Evolutionary conservation across 1,140 invertebrate species (phyloP), one percentile per base, ranked within the genome.

Genomic region (Drosophila subobscura): DNA sequence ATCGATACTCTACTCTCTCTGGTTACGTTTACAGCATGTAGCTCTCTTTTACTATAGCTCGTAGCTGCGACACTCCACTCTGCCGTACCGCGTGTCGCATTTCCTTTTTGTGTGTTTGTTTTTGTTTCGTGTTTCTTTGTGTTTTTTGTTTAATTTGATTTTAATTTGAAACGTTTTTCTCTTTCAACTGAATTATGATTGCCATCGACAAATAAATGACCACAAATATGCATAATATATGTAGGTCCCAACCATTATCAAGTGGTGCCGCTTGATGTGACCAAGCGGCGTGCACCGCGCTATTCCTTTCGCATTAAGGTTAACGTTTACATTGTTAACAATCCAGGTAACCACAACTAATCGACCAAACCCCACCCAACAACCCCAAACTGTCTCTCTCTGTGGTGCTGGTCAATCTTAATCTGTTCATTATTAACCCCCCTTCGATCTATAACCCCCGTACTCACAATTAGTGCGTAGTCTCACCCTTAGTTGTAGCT

Each of bases 231-330:
- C 5, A 33, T 20, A 37, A 37, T 12, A 27, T 27, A 27, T 27
- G 25, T 27, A 90, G 89, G 79, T 75, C 89, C 89, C 52, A 90
- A 89, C 54, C 84, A 90, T 72, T 90, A 90, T 75, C 80, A 70
- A 45, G 84, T 90, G 72, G 89, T 90, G 54, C 84, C 89, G 40
- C 77, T 90, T 80, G 89, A 90, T 86, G 74, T 90, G 42, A 65
- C 83, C 64, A 90, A 89, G 85, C 74, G 74, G 60, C 89, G 89
- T 46, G 84, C 89, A 50, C 89, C 89, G 52, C 79, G 89, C 50
- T 90, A 90, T 75, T 83, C 89, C 57, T 90, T 90, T 90, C 84
- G 89, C 75, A 86, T 90, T 79, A 90, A 90, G 81, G 71, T 90
- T 72, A 84, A 86, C 68, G 89, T 90, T 65, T 83, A 77, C 57